A percentile compares a stretch with the other conserved stretches of the same genome.
Evolutionary conservation across 2,797 vertebrate genomes (phyloP).

Genomic region (Macropodus opercularis): DNA sequence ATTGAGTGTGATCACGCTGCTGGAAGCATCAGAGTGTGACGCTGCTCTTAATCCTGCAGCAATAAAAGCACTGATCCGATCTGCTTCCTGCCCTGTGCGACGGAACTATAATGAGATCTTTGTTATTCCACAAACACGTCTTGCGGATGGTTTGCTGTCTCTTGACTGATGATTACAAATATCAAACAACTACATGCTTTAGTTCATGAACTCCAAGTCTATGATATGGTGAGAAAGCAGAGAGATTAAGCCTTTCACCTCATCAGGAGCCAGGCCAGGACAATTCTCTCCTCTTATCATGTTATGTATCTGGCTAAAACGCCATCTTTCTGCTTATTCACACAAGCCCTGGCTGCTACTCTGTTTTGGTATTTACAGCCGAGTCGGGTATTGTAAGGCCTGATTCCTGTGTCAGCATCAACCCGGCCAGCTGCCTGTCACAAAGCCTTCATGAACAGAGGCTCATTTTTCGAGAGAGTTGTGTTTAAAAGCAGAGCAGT

Average conservation of each 20-base stretch:
- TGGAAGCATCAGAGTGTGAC: constrained; percentile 11
- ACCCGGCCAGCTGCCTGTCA: constrained; percentile 51
- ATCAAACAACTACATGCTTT: constrained; percentile 2
- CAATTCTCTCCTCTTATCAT: constrained; percentile 40
- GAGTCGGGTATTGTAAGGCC: constrained; percentile 43
- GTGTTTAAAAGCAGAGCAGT: constrained; percentile 11
- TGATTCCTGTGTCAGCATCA: constrained; percentile 36
- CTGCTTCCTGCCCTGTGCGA: constrained; percentile 23
- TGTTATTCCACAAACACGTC: constrained; percentile 21
- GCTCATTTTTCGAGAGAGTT: constrained; percentile 20
- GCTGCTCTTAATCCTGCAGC: constrained; percentile 13
- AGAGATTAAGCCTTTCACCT: constrained; percentile 60
- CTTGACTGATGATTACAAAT: background rate
- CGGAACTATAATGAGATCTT: constrained; percentile 21
- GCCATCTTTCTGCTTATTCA: constrained; percentile 24
- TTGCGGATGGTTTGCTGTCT: background rate
- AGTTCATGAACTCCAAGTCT: constrained; percentile 32
- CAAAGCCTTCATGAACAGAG: constrained; percentile 33
- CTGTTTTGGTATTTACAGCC: constrained; percentile 56
- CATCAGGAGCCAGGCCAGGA: constrained; percentile 34
- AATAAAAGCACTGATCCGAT: constrained; percentile 22
- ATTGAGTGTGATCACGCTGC: constrained; percentile 9
- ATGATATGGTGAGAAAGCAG: constrained; percentile 33
- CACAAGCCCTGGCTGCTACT: constrained; percentile 36
- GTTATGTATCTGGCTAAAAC: constrained; percentile 46